Evolutionary conservation across 2,113 vertebrate genomes (phyloP).

Genomic region (Crotalus tigris): DNA sequence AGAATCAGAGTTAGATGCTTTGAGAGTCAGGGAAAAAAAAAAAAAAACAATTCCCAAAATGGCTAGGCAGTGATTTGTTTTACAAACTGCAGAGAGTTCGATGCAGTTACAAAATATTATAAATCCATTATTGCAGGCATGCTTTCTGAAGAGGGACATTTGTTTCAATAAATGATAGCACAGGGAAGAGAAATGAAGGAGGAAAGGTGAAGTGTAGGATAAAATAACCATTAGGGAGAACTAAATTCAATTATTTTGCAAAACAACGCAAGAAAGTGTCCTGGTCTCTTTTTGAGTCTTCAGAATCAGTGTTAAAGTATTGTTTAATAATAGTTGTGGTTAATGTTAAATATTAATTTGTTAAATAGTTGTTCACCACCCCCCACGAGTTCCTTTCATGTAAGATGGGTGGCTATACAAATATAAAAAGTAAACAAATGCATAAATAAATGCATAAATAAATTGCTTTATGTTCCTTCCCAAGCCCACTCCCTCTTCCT

Average conservation of each 20-base stretch:
- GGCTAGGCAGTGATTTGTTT: not conserved
- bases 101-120: not conserved
- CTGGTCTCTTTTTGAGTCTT: not conserved
- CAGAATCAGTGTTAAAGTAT: not conserved
- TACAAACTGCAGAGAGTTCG: not conserved
- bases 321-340: not conserved
- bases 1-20: not conserved
- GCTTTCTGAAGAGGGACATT: not conserved
- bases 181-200: not conserved
- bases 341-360: not conserved
- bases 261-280: not conserved
- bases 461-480: not conserved
- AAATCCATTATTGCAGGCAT: not conserved
- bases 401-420: not conserved
- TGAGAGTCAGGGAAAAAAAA: not conserved
- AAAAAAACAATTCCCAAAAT: not conserved
- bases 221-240: not conserved
- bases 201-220: not conserved
- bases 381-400: not conserved
- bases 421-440: not conserved
- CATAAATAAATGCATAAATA: not conserved
- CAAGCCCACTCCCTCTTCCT: not conserved
- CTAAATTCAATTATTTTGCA: not conserved
- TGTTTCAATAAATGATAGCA: not conserved
- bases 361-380: not conserved